phyloP scores from a whole-genome alignment of 1,140 invertebrate species.

The Propsilocerus akamusi region DNA sequence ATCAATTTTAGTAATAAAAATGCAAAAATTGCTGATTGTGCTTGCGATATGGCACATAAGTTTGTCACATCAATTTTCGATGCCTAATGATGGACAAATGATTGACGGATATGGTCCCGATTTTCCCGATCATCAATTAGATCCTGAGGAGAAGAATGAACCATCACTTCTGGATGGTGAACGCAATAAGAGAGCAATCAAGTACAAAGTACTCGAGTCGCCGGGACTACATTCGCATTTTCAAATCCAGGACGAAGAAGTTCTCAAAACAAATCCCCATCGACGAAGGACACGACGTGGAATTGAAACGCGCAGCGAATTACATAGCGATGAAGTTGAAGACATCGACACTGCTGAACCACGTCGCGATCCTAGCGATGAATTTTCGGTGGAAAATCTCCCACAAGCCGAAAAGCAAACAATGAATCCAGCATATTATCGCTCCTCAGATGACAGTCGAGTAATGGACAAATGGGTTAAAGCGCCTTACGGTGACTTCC shows the following conservation, averaged over 20 bases:
- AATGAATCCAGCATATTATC: background rate
- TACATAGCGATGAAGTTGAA: constrained; percentile 1
- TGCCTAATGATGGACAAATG: background rate
- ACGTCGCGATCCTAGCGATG: background rate
- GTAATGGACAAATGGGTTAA: background rate
- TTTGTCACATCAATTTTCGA: background rate
- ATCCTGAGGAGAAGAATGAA: background rate
- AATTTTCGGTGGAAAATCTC: background rate
- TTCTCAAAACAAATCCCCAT: background rate
- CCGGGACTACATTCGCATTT: background rate
- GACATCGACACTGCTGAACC: background rate
- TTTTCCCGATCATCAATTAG: background rate
- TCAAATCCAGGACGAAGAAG: background rate
- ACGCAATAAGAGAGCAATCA: background rate
- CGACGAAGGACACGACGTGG: background rate
- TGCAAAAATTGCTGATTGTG: too few relatives aligned
- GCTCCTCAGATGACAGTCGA: background rate
- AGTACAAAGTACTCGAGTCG: background rate
- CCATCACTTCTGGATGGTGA: background rate
- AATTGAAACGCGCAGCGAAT: background rate
- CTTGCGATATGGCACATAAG: too few relatives aligned
- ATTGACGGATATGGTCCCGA: background rate
- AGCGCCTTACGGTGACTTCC: background rate
- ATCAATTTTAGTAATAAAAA: too few relatives aligned
- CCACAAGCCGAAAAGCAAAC: background rate